These are phyloP conservation scores for Nomada goodeniana DNA, from an alignment of 2,888 invertebrate species.

Conservation along the genomic window DNA sequence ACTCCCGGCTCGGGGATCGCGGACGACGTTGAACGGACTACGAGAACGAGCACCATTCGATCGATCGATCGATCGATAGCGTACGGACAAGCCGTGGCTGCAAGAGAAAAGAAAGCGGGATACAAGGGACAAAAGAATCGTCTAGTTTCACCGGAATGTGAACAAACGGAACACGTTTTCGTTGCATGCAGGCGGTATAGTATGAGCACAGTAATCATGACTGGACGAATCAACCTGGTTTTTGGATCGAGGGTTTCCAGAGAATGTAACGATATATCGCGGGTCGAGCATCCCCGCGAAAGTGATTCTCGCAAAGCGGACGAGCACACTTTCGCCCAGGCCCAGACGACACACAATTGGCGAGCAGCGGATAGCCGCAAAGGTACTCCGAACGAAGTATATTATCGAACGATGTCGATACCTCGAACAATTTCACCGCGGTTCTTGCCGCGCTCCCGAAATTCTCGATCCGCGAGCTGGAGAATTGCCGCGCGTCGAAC, in stretches of 20 bases:
- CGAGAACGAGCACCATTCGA: background rate
- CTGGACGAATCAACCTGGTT: background rate
- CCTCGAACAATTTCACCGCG: background rate
- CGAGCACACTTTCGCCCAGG: no score
- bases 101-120: background rate
- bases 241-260: no score
- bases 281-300: no score
- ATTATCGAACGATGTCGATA: background rate
- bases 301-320: no score
- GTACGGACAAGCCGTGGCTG: background rate
- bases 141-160: background rate
- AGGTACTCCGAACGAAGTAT: background rate
- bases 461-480: conserved; percentile 51
- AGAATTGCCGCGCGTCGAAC: background rate
- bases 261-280: no score
- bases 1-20: background rate
- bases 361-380: no score
- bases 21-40: background rate
- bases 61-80: conserved; percentile 9
- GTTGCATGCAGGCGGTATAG: conserved; percentile 38
- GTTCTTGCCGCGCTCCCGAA: conserved; percentile 61
- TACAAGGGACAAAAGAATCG: background rate
- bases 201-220: background rate
- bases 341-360: no score
- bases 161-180: conserved; percentile 2